Evolutionary conservation across 2,797 vertebrate species (phyloP), one percentile per base, ranked within the genome.

Genomic region (Triplophysa yarkandensis): DNA sequence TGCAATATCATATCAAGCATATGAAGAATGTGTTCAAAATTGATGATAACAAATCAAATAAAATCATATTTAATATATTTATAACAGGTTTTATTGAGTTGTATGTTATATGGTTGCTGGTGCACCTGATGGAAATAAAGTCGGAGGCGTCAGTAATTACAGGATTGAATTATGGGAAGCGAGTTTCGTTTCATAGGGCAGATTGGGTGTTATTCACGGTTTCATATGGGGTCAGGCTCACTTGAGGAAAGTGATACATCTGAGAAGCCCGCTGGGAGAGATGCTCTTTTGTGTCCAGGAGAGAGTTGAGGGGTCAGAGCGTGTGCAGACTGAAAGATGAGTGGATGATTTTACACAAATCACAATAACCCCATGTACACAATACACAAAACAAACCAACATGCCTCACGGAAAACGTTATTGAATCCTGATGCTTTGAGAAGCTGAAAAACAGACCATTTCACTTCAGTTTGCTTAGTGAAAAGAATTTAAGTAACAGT

Each of bases 231-330:
- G 80, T 82, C 81, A 79, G 77, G 27, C 68, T 72, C 55, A 68
- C 54, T 27, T 74, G 80, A 83, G 89, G 85, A 92, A 92, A 75
- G 67, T 9, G 87, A 92, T 90, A 89, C 85, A 91, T 85, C 88
- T 89, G 90, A 89, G 89, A 91, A 91, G 83, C 82, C 83, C 86
- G 87, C 82, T 85, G 90, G 90, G 92, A 90, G 87, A 89, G 87
- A 86, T 80, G 77, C 58, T 75, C 69, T 78, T 89, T 91, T 92
- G 88, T 92, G 81, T 17, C 0, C 48, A 57, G 66, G 61, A 85
- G 83, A 87, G 90, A 90, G 81, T 62, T 83, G 60, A 61, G 80
- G 84, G 86, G 85, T 88, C 84, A 23, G 83, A 87, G 90, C 90
- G 86, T 90, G 90, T 88, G 89, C 80, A 88, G 66, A 23, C 77